phyloP scores from a whole-genome alignment of 2,113 vertebrate genomes.

The Polypterus bichir region DNA sequence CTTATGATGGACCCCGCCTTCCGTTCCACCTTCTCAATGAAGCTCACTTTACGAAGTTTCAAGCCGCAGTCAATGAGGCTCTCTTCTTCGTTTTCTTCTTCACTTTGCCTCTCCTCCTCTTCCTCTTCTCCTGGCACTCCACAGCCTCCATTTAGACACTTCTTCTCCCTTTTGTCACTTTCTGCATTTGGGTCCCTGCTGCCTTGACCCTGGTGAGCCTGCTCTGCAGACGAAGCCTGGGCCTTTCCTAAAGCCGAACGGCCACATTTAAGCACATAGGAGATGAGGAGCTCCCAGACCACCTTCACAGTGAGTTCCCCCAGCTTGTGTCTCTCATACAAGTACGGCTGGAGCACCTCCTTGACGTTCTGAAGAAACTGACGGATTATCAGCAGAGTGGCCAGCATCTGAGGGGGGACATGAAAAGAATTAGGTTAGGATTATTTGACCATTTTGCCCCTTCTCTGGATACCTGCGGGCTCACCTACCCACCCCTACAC shows the following conservation, averaged over 20 bases:
- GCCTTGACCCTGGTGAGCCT: slow-evolving; percentile 33
- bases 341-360: slow-evolving; percentile 85
- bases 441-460: no score
- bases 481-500: no score
- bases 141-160: slow-evolving; percentile 80
- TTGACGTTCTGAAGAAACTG: slow-evolving; percentile 90
- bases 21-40: slow-evolving; percentile 69
- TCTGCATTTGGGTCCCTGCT: slow-evolving; percentile 28
- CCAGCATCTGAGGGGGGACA: slow-evolving; percentile 68
- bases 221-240: slow-evolving; percentile 30
- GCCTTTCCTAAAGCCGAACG: slow-evolving; percentile 37
- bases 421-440: neutral
- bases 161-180: slow-evolving; percentile 44
- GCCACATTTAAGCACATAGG: slow-evolving; percentile 54
- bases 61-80: slow-evolving; percentile 74
- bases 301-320: slow-evolving; percentile 61
- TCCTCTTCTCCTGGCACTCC: slow-evolving; percentile 73
- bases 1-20: slow-evolving; percentile 31
- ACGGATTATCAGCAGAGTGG: slow-evolving; percentile 87
- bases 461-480: no score
- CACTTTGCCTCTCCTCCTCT: slow-evolving; percentile 51
- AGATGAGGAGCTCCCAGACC: slow-evolving; percentile 57
- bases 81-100: slow-evolving; percentile 70
- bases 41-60: slow-evolving; percentile 87
- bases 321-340: slow-evolving; percentile 72